Evolutionary conservation across 2,113 vertebrate species (phyloP).

Genomic region (Mandrillus leucophaeus): DNA sequence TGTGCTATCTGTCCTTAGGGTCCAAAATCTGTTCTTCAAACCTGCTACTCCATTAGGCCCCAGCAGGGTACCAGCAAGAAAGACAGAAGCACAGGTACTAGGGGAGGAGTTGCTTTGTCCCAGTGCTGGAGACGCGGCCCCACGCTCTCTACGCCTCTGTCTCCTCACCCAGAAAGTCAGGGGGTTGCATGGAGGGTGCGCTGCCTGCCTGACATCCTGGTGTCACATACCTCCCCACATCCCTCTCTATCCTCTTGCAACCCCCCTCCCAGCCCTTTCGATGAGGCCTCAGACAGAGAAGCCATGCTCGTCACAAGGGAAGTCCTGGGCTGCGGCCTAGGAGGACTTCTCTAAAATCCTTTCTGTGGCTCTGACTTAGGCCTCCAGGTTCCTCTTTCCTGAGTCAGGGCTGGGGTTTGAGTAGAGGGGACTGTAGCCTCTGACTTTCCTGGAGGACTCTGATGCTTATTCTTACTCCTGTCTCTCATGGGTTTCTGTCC

Average conservation of each 20-base stretch:
- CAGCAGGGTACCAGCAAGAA: neutral
- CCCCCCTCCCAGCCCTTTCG: rapidly evolving
- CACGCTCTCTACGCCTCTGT: neutral
- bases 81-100: neutral
- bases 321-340: neutral
- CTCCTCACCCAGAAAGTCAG: neutral
- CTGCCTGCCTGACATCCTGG: neutral
- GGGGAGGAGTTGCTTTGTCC: neutral
- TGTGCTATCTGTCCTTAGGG: neutral
- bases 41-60: neutral
- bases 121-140: neutral
- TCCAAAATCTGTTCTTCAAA: neutral
- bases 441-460: neutral
- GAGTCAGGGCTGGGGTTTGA: neutral
- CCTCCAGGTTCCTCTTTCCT: neutral
- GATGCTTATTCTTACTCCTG: neutral
- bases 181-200: neutral
- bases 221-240: neutral
- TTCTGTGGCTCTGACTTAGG: neutral
- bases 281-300: neutral
- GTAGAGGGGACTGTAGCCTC: neutral
- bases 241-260: rapidly evolving
- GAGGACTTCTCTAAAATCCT: neutral
- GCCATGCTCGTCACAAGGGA: neutral
- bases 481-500: neutral